Evolutionary conservation across 2,888 invertebrate genomes (phyloP), one percentile per base, ranked within the genome.

Genomic region (Drosophila silvestris): DNA sequence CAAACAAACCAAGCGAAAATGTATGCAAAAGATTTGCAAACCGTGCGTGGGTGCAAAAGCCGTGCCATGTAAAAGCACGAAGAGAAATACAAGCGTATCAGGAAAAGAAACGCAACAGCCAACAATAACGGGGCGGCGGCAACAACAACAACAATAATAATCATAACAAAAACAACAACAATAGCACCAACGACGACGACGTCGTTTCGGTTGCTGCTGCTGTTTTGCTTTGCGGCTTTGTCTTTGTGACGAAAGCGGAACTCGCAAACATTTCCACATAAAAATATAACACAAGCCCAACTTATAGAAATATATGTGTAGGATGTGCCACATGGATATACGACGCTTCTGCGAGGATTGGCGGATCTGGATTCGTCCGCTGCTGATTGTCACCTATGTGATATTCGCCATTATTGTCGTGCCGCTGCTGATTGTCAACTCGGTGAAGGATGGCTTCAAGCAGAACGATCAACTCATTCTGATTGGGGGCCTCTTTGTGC

Each of bases 281-380:
- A 12, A 35, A 61, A 26, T 7, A 16, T 16, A 53, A 32, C 4
- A 33, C 5, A 64, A 58, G 47, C 47, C 16, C 41, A 41, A 22
- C 9, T 47, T 28, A 5, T 16, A 4, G 2, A 7, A 63, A 41
- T 33, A 28, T 12, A 67, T 53, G 58, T 67, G 65, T 58, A 64
- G 65, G 54, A 91, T 92, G 91, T 91, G 91, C 72, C 81, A 83
- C 70, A 54, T 90, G n/a, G 89, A 91, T 60, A 67, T 91, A 73
- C 89, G 93, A 67, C 90, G 91, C 74, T 92, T 93, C 79, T 93
- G 91, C 56, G 91, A 91, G 54, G 93, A 93, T 73, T 98, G 98
- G 98, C 95, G 97, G 92, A 94, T 97, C 82, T 98, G 98, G 98
- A 98, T 98, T 92, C 95, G 97, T 82, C 98, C 98, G 60, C 94